Percentiles rank a stretch among this genome's conserved stretches.
These are phyloP conservation scores for Antennarius maculatus DNA, from an alignment of 2,797 vertebrate genomes.

Conservation along the genomic window DNA sequence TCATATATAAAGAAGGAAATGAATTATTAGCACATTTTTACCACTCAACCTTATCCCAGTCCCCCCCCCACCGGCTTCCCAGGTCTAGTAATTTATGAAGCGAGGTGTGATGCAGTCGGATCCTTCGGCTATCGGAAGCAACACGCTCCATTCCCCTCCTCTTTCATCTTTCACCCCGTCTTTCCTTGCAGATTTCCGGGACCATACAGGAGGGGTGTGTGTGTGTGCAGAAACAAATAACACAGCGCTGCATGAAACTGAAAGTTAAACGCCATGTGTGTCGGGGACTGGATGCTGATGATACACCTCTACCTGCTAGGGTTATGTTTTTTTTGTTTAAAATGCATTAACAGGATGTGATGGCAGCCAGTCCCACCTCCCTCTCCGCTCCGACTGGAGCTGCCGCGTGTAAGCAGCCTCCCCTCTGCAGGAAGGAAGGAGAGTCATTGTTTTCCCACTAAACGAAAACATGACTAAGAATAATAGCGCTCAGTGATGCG, in stretches of 20 bases:
- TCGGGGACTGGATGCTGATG: conserved; percentile 29
- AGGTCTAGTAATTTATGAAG: conserved; percentile 56
- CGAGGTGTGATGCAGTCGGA: conserved; percentile 30
- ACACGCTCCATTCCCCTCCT: conserved; percentile 12
- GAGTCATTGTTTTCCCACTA: conserved; percentile 45
- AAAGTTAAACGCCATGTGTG: conserved; percentile 15
- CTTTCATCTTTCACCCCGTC: conserved; percentile 50
- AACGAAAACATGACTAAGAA: conserved; percentile 74
- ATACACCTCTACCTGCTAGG: conserved; percentile 12
- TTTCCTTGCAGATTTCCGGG: conserved; percentile 53
- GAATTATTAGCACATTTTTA: conserved; percentile 37
- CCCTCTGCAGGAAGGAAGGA: conserved; percentile 23
- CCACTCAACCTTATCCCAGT: conserved; percentile 51
- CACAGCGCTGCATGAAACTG: conserved; percentile 37
- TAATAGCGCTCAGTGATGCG: conserved; percentile 70
- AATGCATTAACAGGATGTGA: conserved; percentile 27
- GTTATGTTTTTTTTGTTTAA: conserved; percentile 31
- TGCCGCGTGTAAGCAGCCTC: conserved; percentile 20
- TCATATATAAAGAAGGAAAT: conserved; percentile 45
- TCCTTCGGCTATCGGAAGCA: conserved; percentile 51
- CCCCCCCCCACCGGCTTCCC: conserved; percentile 22
- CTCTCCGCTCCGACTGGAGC: conserved; percentile 6
- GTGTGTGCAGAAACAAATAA: too few relatives aligned
- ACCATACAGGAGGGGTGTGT: too few relatives aligned
- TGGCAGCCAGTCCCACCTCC: conserved; percentile 31